Percentiles rank a stretch among this genome's conserved stretches.
Evolutionary conservation across 2,888 invertebrate genomes (phyloP).

Genomic region (Tetrapedia diversipes): DNA sequence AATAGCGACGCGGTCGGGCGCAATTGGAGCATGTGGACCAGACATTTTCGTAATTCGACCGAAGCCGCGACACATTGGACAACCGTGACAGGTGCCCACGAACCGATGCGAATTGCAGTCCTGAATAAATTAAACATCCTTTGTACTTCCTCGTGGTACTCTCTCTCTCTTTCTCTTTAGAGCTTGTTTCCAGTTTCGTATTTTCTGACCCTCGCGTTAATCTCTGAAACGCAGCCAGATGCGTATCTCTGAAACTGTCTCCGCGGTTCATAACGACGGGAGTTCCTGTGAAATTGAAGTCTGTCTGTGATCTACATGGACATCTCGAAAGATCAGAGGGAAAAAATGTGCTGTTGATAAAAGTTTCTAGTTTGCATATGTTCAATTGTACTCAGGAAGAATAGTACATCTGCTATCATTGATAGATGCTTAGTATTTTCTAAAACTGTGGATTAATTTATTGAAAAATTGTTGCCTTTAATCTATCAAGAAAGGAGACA

Average conservation of each 20-base stretch:
- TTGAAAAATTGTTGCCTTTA: too few species aligned
- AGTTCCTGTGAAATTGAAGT: slow-evolving; percentile 5
- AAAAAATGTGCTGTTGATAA: too few species aligned
- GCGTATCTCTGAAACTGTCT: slow-evolving; percentile 19
- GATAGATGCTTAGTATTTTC: too few species aligned
- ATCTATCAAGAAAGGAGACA: too few species aligned
- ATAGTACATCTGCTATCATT: too few species aligned
- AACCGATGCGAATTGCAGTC: slow-evolving; percentile 36
- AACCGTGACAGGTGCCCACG: slow-evolving; percentile 40
- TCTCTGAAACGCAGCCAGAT: background rate
- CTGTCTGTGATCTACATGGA: background rate
- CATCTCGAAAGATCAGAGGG: background rate
- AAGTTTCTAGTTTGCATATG: too few species aligned
- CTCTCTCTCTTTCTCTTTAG: background rate
- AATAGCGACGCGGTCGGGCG: slow-evolving; percentile 22
- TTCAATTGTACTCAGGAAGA: too few species aligned
- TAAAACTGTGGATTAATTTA: too few species aligned
- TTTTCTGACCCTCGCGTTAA: background rate
- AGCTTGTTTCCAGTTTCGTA: too few species aligned
- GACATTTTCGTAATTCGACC: slow-evolving; percentile 55
- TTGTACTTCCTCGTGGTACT: background rate
- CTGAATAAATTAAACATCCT: slow-evolving; percentile 52
- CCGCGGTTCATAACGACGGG: background rate
- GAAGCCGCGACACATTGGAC: slow-evolving; percentile 37
- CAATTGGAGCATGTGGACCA: slow-evolving; percentile 46